A percentile compares a stretch with the other conserved stretches of the same genome.
Evolutionary conservation across 2,113 vertebrate species (phyloP).

Genomic region (Rhinoderma darwinii): DNA sequence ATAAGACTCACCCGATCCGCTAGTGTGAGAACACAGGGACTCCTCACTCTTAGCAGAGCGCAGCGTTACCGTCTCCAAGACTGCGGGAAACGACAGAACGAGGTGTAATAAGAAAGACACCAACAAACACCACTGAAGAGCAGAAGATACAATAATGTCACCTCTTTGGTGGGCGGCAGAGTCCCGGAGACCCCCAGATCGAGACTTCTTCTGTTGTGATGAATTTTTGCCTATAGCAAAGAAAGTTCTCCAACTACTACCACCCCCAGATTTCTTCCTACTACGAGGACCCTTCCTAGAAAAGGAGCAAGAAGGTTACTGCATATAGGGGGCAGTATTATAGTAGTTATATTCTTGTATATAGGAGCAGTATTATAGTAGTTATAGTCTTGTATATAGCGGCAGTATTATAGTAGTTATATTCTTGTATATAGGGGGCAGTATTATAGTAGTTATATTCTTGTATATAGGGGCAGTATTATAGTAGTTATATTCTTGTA

Average conservation of each 20-base stretch:
- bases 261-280: constrained; percentile 70
- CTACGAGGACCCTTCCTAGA: constrained; percentile 52
- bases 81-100: neutral
- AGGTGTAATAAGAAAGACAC: neutral
- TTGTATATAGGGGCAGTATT: neutral
- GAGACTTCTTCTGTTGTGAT: constrained; percentile 70
- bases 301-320: neutral
- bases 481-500: constrained; percentile 1
- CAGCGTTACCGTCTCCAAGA: constrained; percentile 74
- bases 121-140: neutral
- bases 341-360: constrained; percentile 1
- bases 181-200: constrained; percentile 66
- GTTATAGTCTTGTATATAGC: neutral
- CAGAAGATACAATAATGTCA: constrained; percentile 36
- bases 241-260: constrained; percentile 82
- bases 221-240: constrained; percentile 78
- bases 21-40: constrained; percentile 80
- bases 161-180: constrained; percentile 49
- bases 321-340: neutral
- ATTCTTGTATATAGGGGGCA: neutral
- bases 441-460: constrained; percentile 14
- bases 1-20: constrained; percentile 71
- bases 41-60: constrained; percentile 82
- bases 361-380: constrained; percentile 1
- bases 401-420: constrained; percentile 1